These are phyloP conservation scores for Lethocerus indicus DNA, from an alignment of 1,140 invertebrate species.

Conservation along the genomic window DNA sequence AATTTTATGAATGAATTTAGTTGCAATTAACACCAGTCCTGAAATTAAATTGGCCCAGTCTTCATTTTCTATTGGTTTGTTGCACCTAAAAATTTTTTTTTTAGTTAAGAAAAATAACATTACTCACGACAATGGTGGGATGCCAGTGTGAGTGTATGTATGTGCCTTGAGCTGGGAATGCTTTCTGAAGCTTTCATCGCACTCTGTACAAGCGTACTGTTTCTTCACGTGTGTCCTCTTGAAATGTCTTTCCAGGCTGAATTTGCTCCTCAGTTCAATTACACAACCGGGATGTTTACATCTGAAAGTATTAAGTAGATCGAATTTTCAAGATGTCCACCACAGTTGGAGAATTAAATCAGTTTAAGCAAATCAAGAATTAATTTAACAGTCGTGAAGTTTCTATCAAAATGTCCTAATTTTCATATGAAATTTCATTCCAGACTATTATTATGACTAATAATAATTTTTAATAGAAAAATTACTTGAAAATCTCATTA, in stretches of 20 bases:
- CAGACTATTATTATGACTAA: too few species aligned
- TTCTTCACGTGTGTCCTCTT: conserved; percentile 20
- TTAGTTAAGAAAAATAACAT: conserved; percentile 1
- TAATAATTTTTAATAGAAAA: too few species aligned
- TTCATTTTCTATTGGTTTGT: too few species aligned
- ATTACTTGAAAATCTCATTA: not conserved
- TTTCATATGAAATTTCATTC: too few species aligned
- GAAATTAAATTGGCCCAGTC: too few species aligned
- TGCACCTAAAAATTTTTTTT: too few species aligned
- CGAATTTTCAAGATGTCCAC: too few species aligned
- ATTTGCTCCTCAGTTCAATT: conserved; percentile 18
- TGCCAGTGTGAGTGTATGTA: not conserved
- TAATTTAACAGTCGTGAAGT: not conserved
- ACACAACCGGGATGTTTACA: conserved; percentile 19
- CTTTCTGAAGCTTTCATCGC: conserved; percentile 2
- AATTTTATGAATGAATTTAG: too few species aligned
- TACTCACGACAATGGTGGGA: not conserved
- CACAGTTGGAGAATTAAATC: too few species aligned
- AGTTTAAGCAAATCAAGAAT: too few species aligned
- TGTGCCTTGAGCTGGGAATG: conserved; percentile 3
- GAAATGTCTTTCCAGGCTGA: conserved; percentile 21
- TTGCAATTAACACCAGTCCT: too few species aligned
- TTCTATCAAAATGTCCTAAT: not conserved
- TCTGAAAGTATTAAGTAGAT: too few species aligned
- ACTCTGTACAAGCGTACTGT: conserved; percentile 4